phyloP scores from a whole-genome alignment of 2,888 invertebrate genomes.

The Drosophila borborema region DNA sequence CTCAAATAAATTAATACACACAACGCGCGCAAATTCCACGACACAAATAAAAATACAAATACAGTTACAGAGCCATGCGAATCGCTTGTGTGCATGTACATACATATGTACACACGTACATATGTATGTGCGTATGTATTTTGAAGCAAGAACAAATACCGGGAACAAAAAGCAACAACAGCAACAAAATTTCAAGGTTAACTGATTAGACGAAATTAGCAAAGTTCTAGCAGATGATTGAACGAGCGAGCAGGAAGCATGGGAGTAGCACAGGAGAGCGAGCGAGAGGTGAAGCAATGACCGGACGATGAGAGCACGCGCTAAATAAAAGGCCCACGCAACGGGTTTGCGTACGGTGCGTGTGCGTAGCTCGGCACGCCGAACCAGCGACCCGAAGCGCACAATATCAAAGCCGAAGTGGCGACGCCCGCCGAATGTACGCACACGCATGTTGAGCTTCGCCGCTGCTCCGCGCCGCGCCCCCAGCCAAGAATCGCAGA shows the following conservation, averaged over 20 bases:
- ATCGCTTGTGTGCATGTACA: constrained; percentile 25
- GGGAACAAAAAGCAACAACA: constrained; percentile 40
- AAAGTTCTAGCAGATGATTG: constrained; percentile 74
- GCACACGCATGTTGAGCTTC: constrained; percentile 58
- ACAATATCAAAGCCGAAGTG: constrained; percentile 5
- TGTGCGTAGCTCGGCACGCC: constrained; percentile 55
- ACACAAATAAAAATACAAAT: constrained; percentile 56
- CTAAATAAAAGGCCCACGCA: constrained; percentile 71
- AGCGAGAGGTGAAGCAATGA: background rate
- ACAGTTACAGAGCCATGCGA: constrained; percentile 19
- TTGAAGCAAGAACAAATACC: constrained; percentile 64
- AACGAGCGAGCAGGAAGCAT: constrained; percentile 28
- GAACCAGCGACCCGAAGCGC: constrained; percentile 24
- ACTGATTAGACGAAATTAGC: constrained; percentile 81
- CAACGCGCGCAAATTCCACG: constrained; percentile 68
- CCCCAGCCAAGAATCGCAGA: background rate
- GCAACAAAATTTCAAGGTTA: constrained; percentile 78
- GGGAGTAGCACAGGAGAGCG: background rate
- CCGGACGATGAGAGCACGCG: constrained; percentile 72
- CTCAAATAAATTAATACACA: constrained; percentile 74
- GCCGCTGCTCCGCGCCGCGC: background rate
- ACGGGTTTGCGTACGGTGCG: constrained; percentile 54
- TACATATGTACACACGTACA: constrained; percentile 15
- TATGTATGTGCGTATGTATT: constrained; percentile 25
- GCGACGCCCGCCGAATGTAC: constrained; percentile 40